These are phyloP conservation scores for Octodon degus DNA, from an alignment of 2,113 vertebrate species.

Conservation along the genomic window DNA sequence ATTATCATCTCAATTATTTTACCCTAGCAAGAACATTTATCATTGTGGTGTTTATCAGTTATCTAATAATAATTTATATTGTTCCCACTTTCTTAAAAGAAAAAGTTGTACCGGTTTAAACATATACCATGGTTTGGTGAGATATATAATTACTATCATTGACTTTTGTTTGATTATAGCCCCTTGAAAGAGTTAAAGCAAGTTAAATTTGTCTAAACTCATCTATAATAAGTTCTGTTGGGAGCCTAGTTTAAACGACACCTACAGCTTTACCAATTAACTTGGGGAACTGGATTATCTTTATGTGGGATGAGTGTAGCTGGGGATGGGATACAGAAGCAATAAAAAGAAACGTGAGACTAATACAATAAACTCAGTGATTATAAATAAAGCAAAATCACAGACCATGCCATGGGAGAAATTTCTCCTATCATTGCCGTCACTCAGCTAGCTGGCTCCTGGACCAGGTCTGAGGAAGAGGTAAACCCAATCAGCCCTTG, in stretches of 20 bases:
- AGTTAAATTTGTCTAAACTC: conserved; percentile 21
- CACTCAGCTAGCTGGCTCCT: neutral
- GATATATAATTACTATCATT: conserved; percentile 52
- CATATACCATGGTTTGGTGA: conserved; percentile 17
- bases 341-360: neutral
- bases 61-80: conserved; percentile 74
- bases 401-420: neutral
- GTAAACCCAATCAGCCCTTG: neutral
- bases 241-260: neutral
- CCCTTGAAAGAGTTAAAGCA: conserved; percentile 28
- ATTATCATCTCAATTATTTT: conserved; percentile 81
- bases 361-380: neutral
- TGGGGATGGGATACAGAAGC: neutral
- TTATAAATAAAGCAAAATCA: neutral
- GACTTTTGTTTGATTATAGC: conserved; percentile 46
- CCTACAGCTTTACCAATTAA: conserved; percentile 30
- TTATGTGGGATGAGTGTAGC: neutral
- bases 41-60: conserved; percentile 70
- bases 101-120: conserved; percentile 66
- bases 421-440: neutral
- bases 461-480: neutral
- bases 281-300: neutral
- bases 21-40: conserved; percentile 67
- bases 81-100: conserved; percentile 68
- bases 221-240: conserved; percentile 1